These are phyloP conservation scores for Polyodon spathula DNA, from an alignment of 2,113 vertebrate genomes.

Conservation along the genomic window DNA sequence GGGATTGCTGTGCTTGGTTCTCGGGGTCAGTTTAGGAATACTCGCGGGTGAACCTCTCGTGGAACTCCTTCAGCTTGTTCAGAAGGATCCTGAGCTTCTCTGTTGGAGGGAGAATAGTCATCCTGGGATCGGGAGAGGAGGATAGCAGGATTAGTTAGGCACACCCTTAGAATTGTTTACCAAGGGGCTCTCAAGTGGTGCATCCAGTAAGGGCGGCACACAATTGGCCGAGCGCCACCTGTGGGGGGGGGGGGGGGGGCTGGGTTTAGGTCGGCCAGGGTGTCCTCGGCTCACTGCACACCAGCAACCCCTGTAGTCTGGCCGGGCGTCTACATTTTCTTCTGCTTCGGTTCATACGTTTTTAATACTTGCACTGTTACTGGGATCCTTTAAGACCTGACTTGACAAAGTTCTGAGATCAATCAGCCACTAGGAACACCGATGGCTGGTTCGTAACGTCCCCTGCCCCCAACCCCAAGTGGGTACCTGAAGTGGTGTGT, in stretches of 20 bases:
- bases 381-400: not conserved
- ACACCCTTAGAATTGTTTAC: not conserved
- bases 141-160: not conserved
- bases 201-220: no score
- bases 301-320: no score
- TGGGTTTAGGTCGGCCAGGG: no score
- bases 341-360: no score
- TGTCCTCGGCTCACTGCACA: no score
- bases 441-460: not conserved
- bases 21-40: constrained; percentile 52
- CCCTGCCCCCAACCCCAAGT: not conserved
- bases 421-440: not conserved
- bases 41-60: constrained; percentile 61
- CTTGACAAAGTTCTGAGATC: not conserved
- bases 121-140: constrained; percentile 43
- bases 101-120: constrained; percentile 73
- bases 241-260: no score
- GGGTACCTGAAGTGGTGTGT: constrained; percentile 84
- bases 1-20: no score
- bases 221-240: no score
- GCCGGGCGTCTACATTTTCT: no score
- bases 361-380: no score
- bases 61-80: constrained; percentile 69
- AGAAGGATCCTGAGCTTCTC: constrained; percentile 70
- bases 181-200: no score